A percentile compares a stretch with the other conserved stretches of the same genome.
Evolutionary conservation across 2,113 vertebrate species (phyloP).

Genomic region (Oxyura jamaicensis): DNA sequence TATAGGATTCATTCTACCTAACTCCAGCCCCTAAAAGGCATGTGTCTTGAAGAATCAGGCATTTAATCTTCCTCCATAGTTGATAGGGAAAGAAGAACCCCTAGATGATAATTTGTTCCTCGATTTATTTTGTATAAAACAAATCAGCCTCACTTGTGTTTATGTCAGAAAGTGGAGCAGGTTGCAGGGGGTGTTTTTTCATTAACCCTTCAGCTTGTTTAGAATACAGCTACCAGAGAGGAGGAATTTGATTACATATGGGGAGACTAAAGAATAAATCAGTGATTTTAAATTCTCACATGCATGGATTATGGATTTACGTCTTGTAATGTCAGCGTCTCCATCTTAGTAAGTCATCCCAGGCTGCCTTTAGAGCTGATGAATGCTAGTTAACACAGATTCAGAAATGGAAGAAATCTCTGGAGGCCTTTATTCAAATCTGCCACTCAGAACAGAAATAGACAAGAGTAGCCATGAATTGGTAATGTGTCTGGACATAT

Average conservation of each 20-base stretch:
- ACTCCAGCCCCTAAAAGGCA: background rate
- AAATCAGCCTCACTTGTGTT: background rate
- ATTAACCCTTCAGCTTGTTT: background rate
- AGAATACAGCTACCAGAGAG: background rate
- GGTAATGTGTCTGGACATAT: background rate
- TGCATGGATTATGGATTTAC: background rate
- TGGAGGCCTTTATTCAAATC: background rate
- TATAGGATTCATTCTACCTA: background rate
- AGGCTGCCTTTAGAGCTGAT: background rate
- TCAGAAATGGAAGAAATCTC: background rate
- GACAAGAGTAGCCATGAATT: background rate
- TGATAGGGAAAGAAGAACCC: background rate
- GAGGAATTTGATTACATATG: background rate
- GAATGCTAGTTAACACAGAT: background rate
- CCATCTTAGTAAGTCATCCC: background rate
- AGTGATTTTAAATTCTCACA: background rate
- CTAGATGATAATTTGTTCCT: background rate
- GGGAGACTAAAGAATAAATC: background rate
- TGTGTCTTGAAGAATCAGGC: background rate
- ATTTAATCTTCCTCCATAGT: background rate
- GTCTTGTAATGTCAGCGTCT: background rate
- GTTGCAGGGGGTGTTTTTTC: rapidly evolving
- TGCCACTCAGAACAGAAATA: background rate
- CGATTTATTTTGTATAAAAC: background rate
- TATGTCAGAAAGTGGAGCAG: background rate